Conservation (phyloP, 2,797 vertebrate genomes). For the Mus caroli region DNA sequence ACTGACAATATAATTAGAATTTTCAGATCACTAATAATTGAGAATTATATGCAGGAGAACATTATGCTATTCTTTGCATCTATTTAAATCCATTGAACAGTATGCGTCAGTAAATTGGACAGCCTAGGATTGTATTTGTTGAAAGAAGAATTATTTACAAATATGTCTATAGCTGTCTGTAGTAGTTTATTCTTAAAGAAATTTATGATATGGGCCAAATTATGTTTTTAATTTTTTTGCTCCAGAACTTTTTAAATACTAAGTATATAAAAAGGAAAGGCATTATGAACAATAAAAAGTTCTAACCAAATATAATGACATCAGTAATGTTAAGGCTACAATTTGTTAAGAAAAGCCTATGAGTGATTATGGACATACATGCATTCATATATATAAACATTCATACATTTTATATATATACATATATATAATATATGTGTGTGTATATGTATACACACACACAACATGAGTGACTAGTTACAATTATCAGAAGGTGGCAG, state of each 20-base stretch:
- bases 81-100: neutral
- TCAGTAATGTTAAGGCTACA: neutral
- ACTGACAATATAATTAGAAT: conserved; percentile 50
- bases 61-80: neutral
- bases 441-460: too few species aligned
- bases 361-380: neutral
- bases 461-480: conserved; percentile 63
- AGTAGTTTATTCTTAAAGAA: conserved; percentile 1
- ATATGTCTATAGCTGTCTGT: neutral
- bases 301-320: neutral
- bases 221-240: neutral
- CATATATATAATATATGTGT: too few species aligned
- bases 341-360: neutral
- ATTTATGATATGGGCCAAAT: neutral
- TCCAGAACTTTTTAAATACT: neutral
- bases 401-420: too few species aligned
- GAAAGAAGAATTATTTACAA: neutral
- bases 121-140: neutral
- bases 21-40: neutral
- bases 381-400: neutral
- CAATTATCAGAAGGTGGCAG: conserved; percentile 80
- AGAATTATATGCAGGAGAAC: neutral
- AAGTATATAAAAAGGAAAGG: neutral
- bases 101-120: neutral
- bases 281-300: neutral